Base-by-base conservation (phyloP, 2,113 vertebrate species). In the Herpailurus yagouaroundi region DNA sequence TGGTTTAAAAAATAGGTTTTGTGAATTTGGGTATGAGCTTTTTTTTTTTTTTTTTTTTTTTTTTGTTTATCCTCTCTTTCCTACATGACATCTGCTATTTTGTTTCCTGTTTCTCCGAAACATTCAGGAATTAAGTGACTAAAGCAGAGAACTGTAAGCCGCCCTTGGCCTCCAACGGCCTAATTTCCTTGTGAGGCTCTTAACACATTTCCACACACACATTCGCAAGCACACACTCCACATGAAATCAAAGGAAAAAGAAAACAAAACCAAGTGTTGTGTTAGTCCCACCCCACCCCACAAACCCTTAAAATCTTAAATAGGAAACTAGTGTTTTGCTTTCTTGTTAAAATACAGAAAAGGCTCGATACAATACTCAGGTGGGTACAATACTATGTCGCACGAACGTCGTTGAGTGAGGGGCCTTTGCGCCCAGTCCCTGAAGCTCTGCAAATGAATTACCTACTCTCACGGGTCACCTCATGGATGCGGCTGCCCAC, bases 1-100 rank as follows among this genome's bases (percentile, higher is more conserved):
- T 99, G 99, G 99, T 99, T 99, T 99, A 99, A 99, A 99, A 99
- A 99, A 99, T 99, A 99, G 99, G 99, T 98, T 98, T 99, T 99
- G 99, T 99, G 99, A 99, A 99, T 99, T 99, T 99, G 99, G 99
- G 99, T 99, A 99, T 99, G 99, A 99, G 99, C 99, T 99, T 99
- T 98, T 99, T 99, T 98, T 98, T 98, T 98, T 97, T 82, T 5
- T 99, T 99, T 98, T 98, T 98, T 97, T 97, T 97, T 98, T 97
- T 96, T 96, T 98, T 98, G 25, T 99, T 98, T 94, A 97, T 99
- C 99, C 98, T 99, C 97, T 99, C 99, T 98, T 99, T 99, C 88
- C 95, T 96, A 97, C 66, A 69, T 84, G 96, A 99, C 98, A 97
- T 96, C 97, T 98, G 98, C 97, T 98, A 94, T 92, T 98, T 93